Evolutionary conservation across 2,888 invertebrate species (phyloP).

Genomic region (Drosophila macrospina): DNA sequence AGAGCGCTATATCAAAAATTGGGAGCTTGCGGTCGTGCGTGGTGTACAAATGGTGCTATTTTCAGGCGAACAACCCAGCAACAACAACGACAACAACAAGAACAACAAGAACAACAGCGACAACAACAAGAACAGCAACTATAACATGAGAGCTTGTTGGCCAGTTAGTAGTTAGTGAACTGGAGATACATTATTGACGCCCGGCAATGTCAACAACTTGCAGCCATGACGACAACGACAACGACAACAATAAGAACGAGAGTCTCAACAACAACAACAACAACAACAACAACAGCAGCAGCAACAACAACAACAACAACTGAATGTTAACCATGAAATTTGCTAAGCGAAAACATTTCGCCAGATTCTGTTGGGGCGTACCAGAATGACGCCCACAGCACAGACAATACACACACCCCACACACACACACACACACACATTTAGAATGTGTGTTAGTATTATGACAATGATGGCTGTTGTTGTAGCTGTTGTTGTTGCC

Average conservation of each 20-base stretch:
- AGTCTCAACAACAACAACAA: slow-evolving; percentile 38
- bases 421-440: slow-evolving; percentile 19
- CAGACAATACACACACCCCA: slow-evolving; percentile 36
- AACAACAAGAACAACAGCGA: slow-evolving; percentile 4
- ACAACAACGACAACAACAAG: slow-evolving; percentile 3
- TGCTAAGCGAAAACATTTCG: slow-evolving; percentile 73
- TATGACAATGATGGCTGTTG: slow-evolving; percentile 69
- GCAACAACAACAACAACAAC: slow-evolving; percentile 46
- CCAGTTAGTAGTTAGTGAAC: slow-evolving; percentile 65
- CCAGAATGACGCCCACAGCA: slow-evolving; percentile 55
- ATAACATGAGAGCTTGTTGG: slow-evolving; percentile 30
- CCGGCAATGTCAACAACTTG: slow-evolving; percentile 81
- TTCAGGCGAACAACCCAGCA: slow-evolving; percentile 21
- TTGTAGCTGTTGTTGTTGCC: slow-evolving; percentile 44
- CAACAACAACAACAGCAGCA: slow-evolving; percentile 26
- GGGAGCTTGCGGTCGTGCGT: slow-evolving; percentile 60
- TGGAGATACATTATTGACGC: slow-evolving; percentile 74
- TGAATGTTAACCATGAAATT: slow-evolving; percentile 73
- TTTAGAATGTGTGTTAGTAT: slow-evolving; percentile 38
- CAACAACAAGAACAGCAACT: slow-evolving; percentile 4
- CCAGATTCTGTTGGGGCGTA: slow-evolving; percentile 64
- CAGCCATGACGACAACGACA: slow-evolving; percentile 72
- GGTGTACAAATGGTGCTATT: slow-evolving; percentile 75
- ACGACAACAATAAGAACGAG: slow-evolving; percentile 36
- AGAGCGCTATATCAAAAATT: slow-evolving; percentile 80